Percentiles rank a stretch among this genome's conserved stretches.
phyloP scores from a whole-genome alignment of 2,888 invertebrate species.

The Sinohyriopsis cumingii region DNA sequence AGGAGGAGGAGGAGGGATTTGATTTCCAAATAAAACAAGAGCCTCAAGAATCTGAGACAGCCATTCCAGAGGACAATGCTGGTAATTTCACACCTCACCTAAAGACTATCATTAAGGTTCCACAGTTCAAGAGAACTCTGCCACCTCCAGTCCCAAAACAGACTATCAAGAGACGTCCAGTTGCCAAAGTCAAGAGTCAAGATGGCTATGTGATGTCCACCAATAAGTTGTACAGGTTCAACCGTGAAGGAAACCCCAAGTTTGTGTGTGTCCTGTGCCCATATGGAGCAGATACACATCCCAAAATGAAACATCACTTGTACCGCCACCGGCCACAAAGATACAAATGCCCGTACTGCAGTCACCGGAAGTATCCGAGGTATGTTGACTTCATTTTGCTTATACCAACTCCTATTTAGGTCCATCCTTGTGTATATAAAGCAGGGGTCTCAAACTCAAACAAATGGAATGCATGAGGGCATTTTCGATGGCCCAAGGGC shows the following conservation, averaged over 20 bases:
- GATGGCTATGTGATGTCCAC: conserved; percentile 24
- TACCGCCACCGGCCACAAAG: conserved; percentile 37
- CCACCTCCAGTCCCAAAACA: conserved; percentile 4
- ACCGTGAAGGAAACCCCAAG: conserved; percentile 33
- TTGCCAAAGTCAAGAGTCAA: neutral
- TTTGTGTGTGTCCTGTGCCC: conserved; percentile 36
- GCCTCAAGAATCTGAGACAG: no score
- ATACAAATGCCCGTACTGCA: conserved; percentile 38
- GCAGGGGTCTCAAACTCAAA: no score
- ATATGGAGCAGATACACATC: conserved; percentile 37
- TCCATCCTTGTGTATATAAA: no score
- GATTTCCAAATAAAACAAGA: no score
- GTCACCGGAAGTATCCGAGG: conserved; percentile 39
- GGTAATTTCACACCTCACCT: no score
- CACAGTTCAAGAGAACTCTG: conserved; percentile 30
- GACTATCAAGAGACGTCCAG: neutral
- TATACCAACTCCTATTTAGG: no score
- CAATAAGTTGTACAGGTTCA: conserved; percentile 31
- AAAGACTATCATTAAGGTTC: conserved; percentile 37
- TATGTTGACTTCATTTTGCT: neutral
- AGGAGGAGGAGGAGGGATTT: no score
- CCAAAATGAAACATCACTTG: conserved; percentile 40
- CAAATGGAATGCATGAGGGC: no score
- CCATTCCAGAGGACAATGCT: no score
- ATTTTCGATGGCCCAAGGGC: no score